Base-by-base conservation (phyloP, 2,113 vertebrate species). In the Archilochus colubris region DNA sequence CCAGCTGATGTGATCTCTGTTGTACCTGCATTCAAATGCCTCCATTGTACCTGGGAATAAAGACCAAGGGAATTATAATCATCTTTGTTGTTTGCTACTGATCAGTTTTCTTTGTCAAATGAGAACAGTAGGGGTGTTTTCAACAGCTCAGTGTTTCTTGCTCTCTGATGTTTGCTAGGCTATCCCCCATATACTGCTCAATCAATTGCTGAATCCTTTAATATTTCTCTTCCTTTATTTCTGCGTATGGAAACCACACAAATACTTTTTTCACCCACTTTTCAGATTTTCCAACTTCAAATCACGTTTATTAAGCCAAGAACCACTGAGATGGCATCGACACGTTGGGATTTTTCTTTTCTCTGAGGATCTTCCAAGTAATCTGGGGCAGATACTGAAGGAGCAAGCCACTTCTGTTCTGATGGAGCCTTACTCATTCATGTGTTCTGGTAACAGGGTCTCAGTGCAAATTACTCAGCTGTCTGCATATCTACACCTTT, bases 101-200 rank as follows among this genome's bases (percentile, higher is more conserved):
- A 88, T 67, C 50, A 20, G 20, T 50, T 89, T 82, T 82, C 78
- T 85, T 82, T 88, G 82, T 67, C 79, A 89, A 73, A 80, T 88
- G 61, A 94, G 30, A 89, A 66, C 21, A 85, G 67, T 46, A 16
- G 18, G 43, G 20, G 21, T 50, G 30, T 27, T 24, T 69, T 69
- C 70, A 85, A 70, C 27, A 85, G 24, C 9, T 59, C 25, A 66
- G 36, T 30, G 17, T 89, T 79, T 72, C 64, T 67, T 72, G 75
- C 76, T 78, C 55, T 44, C 61, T 59, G 38, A 67, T 80, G 48
- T 63, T 81, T 74, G 48, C 53, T 74, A 62, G n/a, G 28, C 46
- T 91, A 64, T 57, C 63, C 28, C 40, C 20, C 43, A 62, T n/a
- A 58, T 1, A 74, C 33, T 36, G 73, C 30, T 77, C 36, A 28